Conservation (phyloP, 1,140 invertebrate species). For the Aphaenogaster rudis region DNA sequence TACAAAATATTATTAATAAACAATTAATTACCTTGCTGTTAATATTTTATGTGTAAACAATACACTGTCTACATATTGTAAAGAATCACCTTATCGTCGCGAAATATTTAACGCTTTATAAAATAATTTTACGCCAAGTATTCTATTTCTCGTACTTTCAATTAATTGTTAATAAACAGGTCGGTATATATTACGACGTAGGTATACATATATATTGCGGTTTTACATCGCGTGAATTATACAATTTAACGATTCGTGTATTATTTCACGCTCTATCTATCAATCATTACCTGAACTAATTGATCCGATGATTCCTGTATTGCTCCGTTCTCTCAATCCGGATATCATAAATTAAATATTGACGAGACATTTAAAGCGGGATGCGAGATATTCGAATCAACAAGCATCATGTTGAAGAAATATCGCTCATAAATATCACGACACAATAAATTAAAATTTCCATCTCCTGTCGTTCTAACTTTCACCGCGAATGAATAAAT, state of each 20-base stretch:
- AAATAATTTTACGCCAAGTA: not conserved
- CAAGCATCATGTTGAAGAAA: not conserved
- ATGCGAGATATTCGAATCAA: not conserved
- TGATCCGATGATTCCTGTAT: not conserved
- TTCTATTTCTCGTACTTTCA: not conserved
- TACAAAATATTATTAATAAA: constrained; percentile 4
- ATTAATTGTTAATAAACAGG: not conserved
- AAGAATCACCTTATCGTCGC: not conserved
- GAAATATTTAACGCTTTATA: not conserved
- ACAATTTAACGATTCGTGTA: not conserved
- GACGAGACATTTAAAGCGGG: not conserved
- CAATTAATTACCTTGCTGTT: not conserved
- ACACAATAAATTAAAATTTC: not conserved
- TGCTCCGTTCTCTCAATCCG: not conserved
- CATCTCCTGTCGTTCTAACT: not conserved
- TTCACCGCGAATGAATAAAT: not conserved
- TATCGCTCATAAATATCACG: not conserved
- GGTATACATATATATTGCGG: not conserved
- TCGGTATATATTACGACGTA: not conserved
- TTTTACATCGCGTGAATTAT: not conserved
- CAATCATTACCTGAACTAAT: constrained; percentile 6
- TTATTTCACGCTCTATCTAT: constrained; percentile 24
- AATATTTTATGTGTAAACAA: not conserved
- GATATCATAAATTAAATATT: not conserved
- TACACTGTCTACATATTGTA: not conserved